A percentile compares a stretch with the other conserved stretches of the same genome.
Conservation (phyloP, 92 coral and sea anemone species). For the Epizoanthus rinbou region DNA sequence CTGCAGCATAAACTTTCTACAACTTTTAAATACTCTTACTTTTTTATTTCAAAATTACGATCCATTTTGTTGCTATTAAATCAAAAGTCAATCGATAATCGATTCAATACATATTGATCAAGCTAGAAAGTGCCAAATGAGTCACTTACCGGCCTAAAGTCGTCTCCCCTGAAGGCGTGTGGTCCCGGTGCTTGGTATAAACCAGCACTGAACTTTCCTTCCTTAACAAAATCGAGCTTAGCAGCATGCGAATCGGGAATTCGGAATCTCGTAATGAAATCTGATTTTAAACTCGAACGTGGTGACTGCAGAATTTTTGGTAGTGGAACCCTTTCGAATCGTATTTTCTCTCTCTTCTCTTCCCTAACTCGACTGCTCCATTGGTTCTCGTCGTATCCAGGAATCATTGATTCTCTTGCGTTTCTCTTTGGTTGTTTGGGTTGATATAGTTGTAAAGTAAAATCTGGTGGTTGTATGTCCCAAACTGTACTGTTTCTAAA, state of each 20-base stretch:
- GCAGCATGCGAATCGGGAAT: conserved; percentile 74
- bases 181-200: conserved; percentile 80
- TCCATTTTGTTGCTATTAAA: not conserved
- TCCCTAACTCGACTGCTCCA: conserved; percentile 68
- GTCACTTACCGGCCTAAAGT: conserved; percentile 82
- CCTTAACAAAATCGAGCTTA: conserved; percentile 68
- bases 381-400: conserved; percentile 69
- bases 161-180: conserved; percentile 91
- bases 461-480: conserved; percentile 85
- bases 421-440: conserved; percentile 75
- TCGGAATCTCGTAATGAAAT: conserved; percentile 73
- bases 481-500: conserved; percentile 60
- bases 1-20: not conserved
- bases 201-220: conserved; percentile 74
- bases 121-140: not conserved
- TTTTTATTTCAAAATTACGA: not conserved
- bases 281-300: conserved; percentile 42
- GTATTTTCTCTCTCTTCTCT: conserved; percentile 54
- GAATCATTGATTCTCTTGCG: conserved; percentile 73
- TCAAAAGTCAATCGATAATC: not conserved
- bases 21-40: not conserved
- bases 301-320: conserved; percentile 84
- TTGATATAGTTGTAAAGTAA: conserved; percentile 78
- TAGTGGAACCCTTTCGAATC: conserved; percentile 71
- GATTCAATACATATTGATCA: not conserved